Evolutionary conservation across 1,140 invertebrate species (phyloP).

Genomic region (Theocolax elegans): DNA sequence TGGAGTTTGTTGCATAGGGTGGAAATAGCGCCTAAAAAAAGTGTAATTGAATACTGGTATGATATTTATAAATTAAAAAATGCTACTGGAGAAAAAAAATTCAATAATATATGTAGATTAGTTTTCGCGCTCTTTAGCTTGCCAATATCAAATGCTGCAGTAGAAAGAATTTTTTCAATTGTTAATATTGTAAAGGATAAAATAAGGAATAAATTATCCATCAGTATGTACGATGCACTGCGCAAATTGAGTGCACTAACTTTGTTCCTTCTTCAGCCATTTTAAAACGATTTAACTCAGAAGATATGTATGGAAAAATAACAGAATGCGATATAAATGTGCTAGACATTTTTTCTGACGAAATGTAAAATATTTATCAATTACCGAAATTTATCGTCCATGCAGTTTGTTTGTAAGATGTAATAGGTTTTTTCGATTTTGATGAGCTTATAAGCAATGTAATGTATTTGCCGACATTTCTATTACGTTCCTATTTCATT

Average conservation of each 20-base stretch:
- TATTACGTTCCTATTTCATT: no score
- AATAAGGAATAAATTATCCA: slow-evolving; percentile 31
- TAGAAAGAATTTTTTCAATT: slow-evolving; percentile 41
- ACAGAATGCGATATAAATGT: neutral
- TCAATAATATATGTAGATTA: neutral
- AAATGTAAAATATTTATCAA: no score
- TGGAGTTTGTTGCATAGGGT: neutral
- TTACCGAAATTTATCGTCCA: no score
- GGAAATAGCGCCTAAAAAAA: neutral
- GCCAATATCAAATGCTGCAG: slow-evolving; percentile 40
- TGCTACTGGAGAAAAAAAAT: neutral
- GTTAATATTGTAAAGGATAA: slow-evolving; percentile 43
- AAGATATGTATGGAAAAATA: neutral
- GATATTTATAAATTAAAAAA: neutral
- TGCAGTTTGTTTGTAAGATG: no score
- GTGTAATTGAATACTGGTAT: neutral
- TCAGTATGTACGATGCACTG: neutral
- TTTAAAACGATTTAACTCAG: neutral
- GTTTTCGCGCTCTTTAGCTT: slow-evolving; percentile 15
- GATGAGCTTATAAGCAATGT: no score
- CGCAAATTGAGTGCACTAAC: neutral
- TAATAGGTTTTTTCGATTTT: no score
- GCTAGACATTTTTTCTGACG: neutral
- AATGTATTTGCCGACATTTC: no score
- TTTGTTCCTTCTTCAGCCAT: neutral